These are phyloP conservation scores for Psix sp. DNA, from an alignment of 1,140 invertebrate species.

Conservation along the genomic window DNA sequence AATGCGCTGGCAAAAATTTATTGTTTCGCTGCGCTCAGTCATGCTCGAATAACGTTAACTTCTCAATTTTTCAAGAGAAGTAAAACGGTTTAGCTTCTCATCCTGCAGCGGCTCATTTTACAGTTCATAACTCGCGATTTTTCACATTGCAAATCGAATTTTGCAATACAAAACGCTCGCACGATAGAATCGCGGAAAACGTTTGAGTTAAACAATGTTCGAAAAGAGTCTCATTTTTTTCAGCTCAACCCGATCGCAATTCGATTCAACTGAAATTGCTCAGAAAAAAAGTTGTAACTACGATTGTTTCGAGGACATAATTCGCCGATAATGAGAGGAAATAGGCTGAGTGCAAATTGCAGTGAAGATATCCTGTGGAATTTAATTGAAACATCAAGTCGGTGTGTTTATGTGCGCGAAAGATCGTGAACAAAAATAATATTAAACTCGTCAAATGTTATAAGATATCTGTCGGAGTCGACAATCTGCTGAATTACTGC, in stretches of 20 bases:
- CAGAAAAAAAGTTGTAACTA: slow-evolving; percentile 1
- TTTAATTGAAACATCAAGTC: slow-evolving; percentile 44
- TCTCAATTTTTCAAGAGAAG: slow-evolving; percentile 14
- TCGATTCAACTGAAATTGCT: too few relatives aligned
- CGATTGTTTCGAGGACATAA: slow-evolving; percentile 21
- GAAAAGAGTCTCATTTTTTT: too few relatives aligned
- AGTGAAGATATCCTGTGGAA: slow-evolving; percentile 13
- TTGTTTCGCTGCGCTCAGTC: slow-evolving; percentile 10
- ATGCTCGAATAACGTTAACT: slow-evolving; percentile 7
- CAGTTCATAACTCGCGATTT: slow-evolving; percentile 6
- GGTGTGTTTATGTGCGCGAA: slow-evolving; percentile 15
- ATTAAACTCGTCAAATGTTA: slow-evolving; percentile 31
- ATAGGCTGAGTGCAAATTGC: slow-evolving; percentile 19
- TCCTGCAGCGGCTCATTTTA: slow-evolving; percentile 6
- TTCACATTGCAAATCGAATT: too few relatives aligned
- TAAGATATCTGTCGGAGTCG: slow-evolving; percentile 16
- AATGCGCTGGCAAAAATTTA: slow-evolving; percentile 31
- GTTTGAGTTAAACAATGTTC: not conserved
- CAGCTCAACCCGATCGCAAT: too few relatives aligned
- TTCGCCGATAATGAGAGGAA: slow-evolving; percentile 23
- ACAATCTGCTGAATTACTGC: slow-evolving; percentile 6
- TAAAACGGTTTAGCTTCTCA: not conserved
- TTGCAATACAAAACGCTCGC: too few relatives aligned
- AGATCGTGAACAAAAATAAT: slow-evolving; percentile 10
- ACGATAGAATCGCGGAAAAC: too few relatives aligned